Evolutionary conservation across 2,888 invertebrate species (phyloP), one percentile per base, ranked within the genome.

Genomic region (Melieria crassipennis): DNA sequence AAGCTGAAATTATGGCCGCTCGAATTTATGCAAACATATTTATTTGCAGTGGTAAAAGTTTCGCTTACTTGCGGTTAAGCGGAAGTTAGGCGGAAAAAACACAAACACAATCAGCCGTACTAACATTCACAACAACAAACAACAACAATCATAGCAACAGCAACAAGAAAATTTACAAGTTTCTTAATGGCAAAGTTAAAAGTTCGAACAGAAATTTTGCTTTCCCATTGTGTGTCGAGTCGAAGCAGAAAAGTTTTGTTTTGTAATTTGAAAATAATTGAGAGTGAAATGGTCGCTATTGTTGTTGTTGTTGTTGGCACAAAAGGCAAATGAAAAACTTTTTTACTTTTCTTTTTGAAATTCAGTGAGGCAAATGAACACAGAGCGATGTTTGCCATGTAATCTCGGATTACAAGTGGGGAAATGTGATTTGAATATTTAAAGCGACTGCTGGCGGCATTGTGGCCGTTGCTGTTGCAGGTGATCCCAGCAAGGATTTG

Each of bases 231-330:
- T n/a, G 30, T 30, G 30, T 30, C 30, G 30, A 30, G 30, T 30
- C 30, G 30, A 30, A 30, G 30, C 30, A 30, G 30, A 48, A 72
- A 72, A 68, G 68, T 72, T 72, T 68, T 68, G 65, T 72, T 72
- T 72, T 47, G 72, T 72, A 72, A 72, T 72, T 72, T 64, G 68
- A 72, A 72, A 72, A 72, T 69, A 72, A 72, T 72, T 72, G 68
- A 47, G 65, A 72, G 56, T 65, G 65, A 72, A 72, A 72, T 72
- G 61, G 65, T 71, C 68, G 48, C 57, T 63, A 63, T 62, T 62
- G 69, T 56, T 58, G 56, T 16, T 65, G 30, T 30, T 64, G 52
- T 52, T 5, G 5, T 7, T 7, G 9, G 52, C n/a, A 7, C 13
- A 13, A 7, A 11, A 52, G 13, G 9, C 9, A 52, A 52, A 52